Conservation (phyloP, 2,113 vertebrate genomes). For the Steatornis caripensis region DNA sequence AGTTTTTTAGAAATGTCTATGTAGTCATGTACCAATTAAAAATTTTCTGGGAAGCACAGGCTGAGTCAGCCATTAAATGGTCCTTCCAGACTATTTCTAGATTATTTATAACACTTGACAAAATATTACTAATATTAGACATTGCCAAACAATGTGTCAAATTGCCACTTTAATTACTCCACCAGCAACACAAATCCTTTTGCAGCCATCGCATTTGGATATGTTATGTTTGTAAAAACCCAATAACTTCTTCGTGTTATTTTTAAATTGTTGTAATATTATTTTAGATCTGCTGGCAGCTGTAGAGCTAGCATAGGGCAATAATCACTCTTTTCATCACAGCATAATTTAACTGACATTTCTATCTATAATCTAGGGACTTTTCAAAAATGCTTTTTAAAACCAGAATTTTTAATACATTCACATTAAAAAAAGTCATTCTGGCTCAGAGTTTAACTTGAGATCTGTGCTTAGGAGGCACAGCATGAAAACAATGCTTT, state of each 20-base stretch:
- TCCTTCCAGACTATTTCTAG: background rate
- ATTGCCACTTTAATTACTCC: background rate
- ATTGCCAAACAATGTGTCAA: background rate
- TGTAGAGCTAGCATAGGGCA: background rate
- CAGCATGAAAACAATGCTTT: background rate
- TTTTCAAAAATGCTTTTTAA: background rate
- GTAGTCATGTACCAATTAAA: background rate
- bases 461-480: background rate
- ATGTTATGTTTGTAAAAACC: background rate
- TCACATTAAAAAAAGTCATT: background rate
- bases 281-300: background rate
- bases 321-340: background rate
- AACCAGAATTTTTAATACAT: background rate
- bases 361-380: background rate
- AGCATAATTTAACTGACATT: background rate
- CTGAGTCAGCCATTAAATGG: background rate
- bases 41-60: background rate
- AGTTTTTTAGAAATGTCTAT: background rate
- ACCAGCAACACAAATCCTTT: background rate
- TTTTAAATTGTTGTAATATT: background rate
- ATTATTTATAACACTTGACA: background rate
- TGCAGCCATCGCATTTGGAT: background rate
- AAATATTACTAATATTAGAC: constrained; percentile 1
- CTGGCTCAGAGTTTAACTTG: background rate
- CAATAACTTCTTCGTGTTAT: background rate